Base-by-base conservation (phyloP, 2,113 vertebrate species). In the Balaeniceps rex region DNA sequence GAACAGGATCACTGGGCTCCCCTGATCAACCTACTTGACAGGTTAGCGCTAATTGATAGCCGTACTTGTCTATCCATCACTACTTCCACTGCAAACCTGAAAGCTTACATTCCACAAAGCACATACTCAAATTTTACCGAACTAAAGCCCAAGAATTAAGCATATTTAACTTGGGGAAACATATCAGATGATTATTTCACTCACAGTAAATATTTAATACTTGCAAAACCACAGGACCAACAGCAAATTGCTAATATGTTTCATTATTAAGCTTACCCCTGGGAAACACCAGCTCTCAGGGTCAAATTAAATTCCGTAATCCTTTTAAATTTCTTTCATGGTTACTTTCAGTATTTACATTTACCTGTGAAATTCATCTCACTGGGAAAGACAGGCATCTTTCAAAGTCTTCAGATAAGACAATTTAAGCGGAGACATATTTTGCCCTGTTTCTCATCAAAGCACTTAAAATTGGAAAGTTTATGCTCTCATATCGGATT, bases 241-340 rank as follows among this genome's bases (percentile, higher is more conserved):
- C 47, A 75, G 79, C 49, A 84, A 87, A 87, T 54, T 81, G 40
- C 38, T 81, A 88, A 78, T 68, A 69, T 38, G 57, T 77, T 93
- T 91, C 83, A 76, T 61, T 88, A 94, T 89, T 83, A 88, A 72
- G 63, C 75, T 72, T 91, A 86, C 52, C 70, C 88, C 54, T 51
- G 71, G 79, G 81, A 94, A 93, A 87, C 77, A 83, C 10, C 47
- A 51, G 83, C 42, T 66, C 33, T 82, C 40, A 31, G 34, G 92
- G 97, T 97, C 95, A 97, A 96, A 93, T 38, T 81, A 77, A 96
- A 96, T 93, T 96, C 88, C 77, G 94, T 97, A 97, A 80, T 97
- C 92, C 91, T 94, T 78, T 76, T 90, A 83, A 40, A 90, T 96
- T 93, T 88, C 75, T 94, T 95, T 83, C 87, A 89, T 77, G 82